phyloP scores from a whole-genome alignment of 2,888 invertebrate genomes.

The Macrostomum cliftonense region DNA sequence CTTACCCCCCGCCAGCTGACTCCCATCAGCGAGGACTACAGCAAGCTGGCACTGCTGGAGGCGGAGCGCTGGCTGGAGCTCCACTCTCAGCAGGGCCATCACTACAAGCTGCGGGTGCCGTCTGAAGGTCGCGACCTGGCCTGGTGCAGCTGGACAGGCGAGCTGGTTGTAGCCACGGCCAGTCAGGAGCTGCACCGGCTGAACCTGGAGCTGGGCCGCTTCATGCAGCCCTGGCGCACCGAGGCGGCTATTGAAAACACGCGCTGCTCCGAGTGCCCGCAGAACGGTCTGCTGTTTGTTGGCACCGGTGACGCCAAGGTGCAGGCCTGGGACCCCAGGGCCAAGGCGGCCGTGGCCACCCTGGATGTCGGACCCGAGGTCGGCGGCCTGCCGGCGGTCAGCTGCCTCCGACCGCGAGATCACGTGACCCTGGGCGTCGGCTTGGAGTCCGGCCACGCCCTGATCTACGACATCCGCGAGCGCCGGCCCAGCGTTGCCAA shows the following conservation, averaged over 20 bases:
- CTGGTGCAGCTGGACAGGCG: slow-evolving; percentile 70
- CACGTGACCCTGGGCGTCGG: slow-evolving; percentile 56
- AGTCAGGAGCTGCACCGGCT: slow-evolving; percentile 72
- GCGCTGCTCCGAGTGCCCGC: not conserved
- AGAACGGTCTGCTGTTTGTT: not conserved
- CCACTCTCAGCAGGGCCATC: slow-evolving; percentile 76
- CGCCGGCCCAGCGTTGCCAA: slow-evolving; percentile 68
- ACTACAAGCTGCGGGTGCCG: slow-evolving; percentile 73
- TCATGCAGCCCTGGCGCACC: slow-evolving; percentile 54
- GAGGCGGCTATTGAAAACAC: not conserved
- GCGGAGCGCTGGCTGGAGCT: slow-evolving; percentile 80
- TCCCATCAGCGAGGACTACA: slow-evolving; percentile 6
- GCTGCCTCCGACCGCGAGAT: slow-evolving; percentile 34
- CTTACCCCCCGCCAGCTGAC: not conserved
- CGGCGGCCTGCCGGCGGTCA: slow-evolving; percentile 22
- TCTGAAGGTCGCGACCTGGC: slow-evolving; percentile 81
- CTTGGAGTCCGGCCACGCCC: slow-evolving; percentile 61
- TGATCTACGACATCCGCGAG: slow-evolving; percentile 81
- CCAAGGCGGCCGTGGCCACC: slow-evolving; percentile 40
- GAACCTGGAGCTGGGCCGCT: slow-evolving; percentile 83
- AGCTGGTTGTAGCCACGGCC: slow-evolving; percentile 73
- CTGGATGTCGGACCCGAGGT: slow-evolving; percentile 4
- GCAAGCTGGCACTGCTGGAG: slow-evolving; percentile 65
- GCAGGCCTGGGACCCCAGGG: slow-evolving; percentile 88
- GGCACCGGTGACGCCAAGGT: slow-evolving; percentile 61